These are phyloP conservation scores for Parus major DNA, from an alignment of 2,113 vertebrate genomes.

Conservation along the genomic window DNA sequence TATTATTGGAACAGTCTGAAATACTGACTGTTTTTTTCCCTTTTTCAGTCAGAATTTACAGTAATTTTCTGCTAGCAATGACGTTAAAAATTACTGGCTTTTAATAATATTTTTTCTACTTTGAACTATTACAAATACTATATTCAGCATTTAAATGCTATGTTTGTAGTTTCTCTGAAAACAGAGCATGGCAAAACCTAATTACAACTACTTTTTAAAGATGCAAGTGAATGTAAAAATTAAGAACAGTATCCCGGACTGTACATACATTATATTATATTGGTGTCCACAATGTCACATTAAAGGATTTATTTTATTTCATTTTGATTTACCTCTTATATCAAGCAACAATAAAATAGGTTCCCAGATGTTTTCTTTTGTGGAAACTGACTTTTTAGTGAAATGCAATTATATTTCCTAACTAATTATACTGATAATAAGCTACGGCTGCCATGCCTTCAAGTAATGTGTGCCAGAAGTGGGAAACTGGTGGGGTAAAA, in stretches of 20 bases:
- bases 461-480: background rate
- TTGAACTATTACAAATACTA: background rate
- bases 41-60: background rate
- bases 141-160: background rate
- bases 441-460: fast-evolving
- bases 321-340: background rate
- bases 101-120: background rate
- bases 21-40: background rate
- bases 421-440: background rate
- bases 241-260: background rate
- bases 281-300: background rate
- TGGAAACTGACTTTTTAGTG: background rate
- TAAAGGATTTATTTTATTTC: background rate
- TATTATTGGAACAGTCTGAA: background rate
- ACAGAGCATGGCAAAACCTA: background rate
- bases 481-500: background rate
- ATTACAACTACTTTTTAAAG: background rate
- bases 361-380: background rate
- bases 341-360: background rate
- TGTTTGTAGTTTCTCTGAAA: background rate
- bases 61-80: background rate
- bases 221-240: background rate
- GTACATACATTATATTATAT: background rate
- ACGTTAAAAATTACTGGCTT: background rate
- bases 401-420: background rate